Percentiles rank a stretch among this genome's conserved stretches.
Evolutionary conservation across 2,888 invertebrate species (phyloP).

Genomic region (Lucinisca nassula): DNA sequence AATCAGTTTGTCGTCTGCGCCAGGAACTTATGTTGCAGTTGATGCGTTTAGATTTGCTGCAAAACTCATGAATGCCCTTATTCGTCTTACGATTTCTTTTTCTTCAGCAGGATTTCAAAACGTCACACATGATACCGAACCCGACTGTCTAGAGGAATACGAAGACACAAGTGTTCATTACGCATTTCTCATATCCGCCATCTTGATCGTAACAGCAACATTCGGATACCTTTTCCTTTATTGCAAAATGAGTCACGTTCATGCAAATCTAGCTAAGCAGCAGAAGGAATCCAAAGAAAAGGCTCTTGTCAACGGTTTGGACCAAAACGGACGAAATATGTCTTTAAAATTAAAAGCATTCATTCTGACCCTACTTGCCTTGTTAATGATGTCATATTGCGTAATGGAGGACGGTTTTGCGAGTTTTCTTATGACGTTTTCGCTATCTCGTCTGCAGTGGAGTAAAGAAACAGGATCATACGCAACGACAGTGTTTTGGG

Average conservation of each 20-base stretch:
- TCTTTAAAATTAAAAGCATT: constrained; percentile 11
- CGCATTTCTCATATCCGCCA: constrained; percentile 34
- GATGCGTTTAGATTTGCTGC: no score
- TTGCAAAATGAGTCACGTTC: background rate
- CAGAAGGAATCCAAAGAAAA: background rate
- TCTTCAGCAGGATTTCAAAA: no score
- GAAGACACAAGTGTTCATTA: constrained; percentile 39
- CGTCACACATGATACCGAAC: background rate
- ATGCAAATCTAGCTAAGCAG: background rate
- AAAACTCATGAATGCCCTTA: no score
- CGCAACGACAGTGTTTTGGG: constrained; percentile 88
- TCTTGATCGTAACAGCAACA: constrained; percentile 31
- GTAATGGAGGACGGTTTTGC: constrained; percentile 87
- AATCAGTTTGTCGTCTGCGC: no score
- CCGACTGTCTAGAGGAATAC: constrained; percentile 26
- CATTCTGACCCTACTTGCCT: constrained; percentile 23
- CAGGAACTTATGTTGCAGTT: no score
- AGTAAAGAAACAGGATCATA: constrained; percentile 83
- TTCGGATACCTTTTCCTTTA: constrained; percentile 30
- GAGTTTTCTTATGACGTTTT: constrained; percentile 86
- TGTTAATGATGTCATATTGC: constrained; percentile 29
- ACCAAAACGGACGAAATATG: background rate
- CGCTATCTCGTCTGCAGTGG: constrained; percentile 84
- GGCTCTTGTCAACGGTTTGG: background rate
- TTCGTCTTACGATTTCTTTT: no score